Conservation (phyloP, 2,888 invertebrate species). For the Molanna angustata region DNA sequence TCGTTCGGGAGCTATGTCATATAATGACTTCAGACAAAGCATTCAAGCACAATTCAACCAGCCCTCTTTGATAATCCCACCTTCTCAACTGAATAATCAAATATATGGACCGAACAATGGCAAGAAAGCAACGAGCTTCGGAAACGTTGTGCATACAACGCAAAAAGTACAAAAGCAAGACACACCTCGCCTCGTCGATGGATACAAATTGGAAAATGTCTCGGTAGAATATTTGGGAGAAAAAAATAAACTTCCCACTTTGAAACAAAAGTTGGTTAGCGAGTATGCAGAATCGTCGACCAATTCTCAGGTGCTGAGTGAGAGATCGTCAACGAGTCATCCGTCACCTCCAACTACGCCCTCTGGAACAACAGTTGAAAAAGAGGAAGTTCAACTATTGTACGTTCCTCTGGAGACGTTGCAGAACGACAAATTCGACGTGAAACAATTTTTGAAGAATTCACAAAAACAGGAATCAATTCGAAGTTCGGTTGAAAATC, state of each 20-base stretch:
- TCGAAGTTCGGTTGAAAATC: conserved; percentile 38
- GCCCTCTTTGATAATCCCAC: conserved; percentile 5
- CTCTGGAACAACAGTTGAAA: conserved; percentile 43
- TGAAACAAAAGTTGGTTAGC: conserved; percentile 43
- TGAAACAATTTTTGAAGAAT: conserved; percentile 37
- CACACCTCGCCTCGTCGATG: conserved; percentile 41
- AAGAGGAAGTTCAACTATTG: conserved; percentile 72
- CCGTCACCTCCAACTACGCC: conserved; percentile 17
- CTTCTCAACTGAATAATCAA: conserved; percentile 27
- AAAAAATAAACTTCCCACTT: conserved; percentile 36
- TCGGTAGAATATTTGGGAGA: conserved; percentile 34
- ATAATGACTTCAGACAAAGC: conserved; percentile 19
- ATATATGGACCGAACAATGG: conserved; percentile 20
- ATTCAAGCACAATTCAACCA: conserved; percentile 23
- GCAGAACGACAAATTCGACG: conserved; percentile 51
- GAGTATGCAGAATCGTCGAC: conserved; percentile 30
- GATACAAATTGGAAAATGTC: conserved; percentile 46
- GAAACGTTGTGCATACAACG: conserved; percentile 3
- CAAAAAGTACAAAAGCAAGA: conserved; percentile 13
- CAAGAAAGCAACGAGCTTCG: neutral
- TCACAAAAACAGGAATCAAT: conserved; percentile 23
- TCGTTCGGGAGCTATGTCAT: conserved; percentile 11
- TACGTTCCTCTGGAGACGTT: conserved; percentile 80
- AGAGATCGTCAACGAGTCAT: conserved; percentile 22
- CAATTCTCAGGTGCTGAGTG: conserved; percentile 22